Base-by-base conservation (phyloP, 2,888 invertebrate genomes). In the Volucella zonaria region DNA sequence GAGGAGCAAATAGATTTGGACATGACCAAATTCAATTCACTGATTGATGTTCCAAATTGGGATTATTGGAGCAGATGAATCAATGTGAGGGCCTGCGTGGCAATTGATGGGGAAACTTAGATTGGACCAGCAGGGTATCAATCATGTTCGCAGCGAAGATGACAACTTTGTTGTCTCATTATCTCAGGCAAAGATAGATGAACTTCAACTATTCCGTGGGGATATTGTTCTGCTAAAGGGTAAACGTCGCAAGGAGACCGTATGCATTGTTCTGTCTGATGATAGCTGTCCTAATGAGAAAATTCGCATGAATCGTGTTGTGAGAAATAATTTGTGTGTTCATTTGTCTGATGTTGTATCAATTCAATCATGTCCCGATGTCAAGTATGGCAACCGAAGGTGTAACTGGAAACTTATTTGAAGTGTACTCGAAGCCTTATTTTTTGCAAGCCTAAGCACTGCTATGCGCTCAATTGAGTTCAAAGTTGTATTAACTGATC, bases 391-490 rank as follows among this genome's bases (percentile, higher is more conserved):
- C 86, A 99, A 97, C 99, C 68, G 99, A 98, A 93, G 99, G 99
- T 64, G 94, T 99, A 76, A 97, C 98, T 87, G 99, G 96, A 88
- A 98, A 97, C 91, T 92, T 98, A 54, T 99, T 99, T 92, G 99
- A 99, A 92, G 99, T 99, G 18, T 99, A 97, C 93, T 93, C 99
- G 90, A 99, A 99, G 93, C 99, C 99, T 1, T 99, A 99, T 93
- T 99, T 99, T 93, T 93, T 99, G 93, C 99, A 99, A 92, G 99
- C 99, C 1, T 99, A 99, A 96, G 99, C 87, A 99, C 99, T 52
- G 99, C 98, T 31, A 99, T 99, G 99, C 94, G 99, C 87, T 98
- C 98, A 1, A 98, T 99, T 8, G 99, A 99, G 93, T 99, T 99
- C 93, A 99, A 99, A 93, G 99, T 99, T 64, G 98, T 99, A 51